phyloP scores from a whole-genome alignment of 2,888 invertebrate genomes.

The Fragum fragum region DNA sequence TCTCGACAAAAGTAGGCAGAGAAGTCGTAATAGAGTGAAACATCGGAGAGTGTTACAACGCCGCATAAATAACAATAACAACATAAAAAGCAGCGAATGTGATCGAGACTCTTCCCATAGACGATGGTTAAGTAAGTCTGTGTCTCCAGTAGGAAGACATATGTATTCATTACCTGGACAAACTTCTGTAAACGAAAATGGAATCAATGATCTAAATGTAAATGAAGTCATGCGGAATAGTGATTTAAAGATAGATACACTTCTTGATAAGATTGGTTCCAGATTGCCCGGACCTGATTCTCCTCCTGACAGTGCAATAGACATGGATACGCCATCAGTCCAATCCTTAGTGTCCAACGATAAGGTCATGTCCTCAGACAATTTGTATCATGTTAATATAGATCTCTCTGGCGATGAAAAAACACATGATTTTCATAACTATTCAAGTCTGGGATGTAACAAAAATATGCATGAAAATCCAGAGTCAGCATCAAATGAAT shows the following conservation, averaged over 20 bases:
- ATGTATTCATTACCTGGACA: slow-evolving; percentile 18
- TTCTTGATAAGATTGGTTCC: slow-evolving; percentile 52
- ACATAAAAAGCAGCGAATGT: slow-evolving; percentile 21
- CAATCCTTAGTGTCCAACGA: slow-evolving; percentile 68
- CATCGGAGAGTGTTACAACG: slow-evolving; percentile 58
- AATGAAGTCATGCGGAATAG: slow-evolving; percentile 50
- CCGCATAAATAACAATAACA: slow-evolving; percentile 41
- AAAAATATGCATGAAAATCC: slow-evolving; percentile 29
- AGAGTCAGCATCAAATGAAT: neutral
- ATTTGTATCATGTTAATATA: slow-evolving; percentile 17
- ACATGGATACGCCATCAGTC: slow-evolving; percentile 74
- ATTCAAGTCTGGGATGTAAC: slow-evolving; percentile 49
- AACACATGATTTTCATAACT: slow-evolving; percentile 12
- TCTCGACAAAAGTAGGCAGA: slow-evolving; percentile 46
- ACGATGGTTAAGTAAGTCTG: slow-evolving; percentile 55
- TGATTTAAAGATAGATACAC: slow-evolving; percentile 57
- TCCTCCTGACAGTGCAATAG: slow-evolving; percentile 77
- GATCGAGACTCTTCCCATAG: slow-evolving; percentile 13
- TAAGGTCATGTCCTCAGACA: slow-evolving; percentile 43
- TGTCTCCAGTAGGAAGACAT: slow-evolving; percentile 38
- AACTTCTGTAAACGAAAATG: slow-evolving; percentile 2
- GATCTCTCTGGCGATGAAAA: slow-evolving; percentile 29
- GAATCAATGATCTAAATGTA: slow-evolving; percentile 43
- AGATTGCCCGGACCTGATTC: slow-evolving; percentile 68
- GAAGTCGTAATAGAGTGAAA: slow-evolving; percentile 49